phyloP scores from a whole-genome alignment of 2,113 vertebrate species.

The Grantiella picta region DNA sequence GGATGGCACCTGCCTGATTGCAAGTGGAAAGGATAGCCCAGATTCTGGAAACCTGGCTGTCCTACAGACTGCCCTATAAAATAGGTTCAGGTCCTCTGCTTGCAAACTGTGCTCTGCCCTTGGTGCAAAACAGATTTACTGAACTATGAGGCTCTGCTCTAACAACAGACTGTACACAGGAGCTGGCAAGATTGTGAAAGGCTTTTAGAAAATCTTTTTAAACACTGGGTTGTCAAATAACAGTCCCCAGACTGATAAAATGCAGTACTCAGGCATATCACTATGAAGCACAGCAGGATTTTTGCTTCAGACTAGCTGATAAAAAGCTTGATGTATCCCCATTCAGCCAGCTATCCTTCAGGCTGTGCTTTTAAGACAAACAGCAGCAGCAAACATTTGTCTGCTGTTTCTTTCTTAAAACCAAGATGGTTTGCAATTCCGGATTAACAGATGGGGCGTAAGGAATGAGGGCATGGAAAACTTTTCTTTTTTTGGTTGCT shows the following conservation, averaged over 20 bases:
- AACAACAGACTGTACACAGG: not conserved
- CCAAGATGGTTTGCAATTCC: not conserved
- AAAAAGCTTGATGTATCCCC: constrained; percentile 12
- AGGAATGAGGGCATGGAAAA: not conserved
- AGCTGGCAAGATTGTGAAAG: not conserved
- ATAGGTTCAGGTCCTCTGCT: not conserved
- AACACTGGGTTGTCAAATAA: constrained; percentile 8
- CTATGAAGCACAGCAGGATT: not conserved
- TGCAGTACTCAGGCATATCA: constrained; percentile 1
- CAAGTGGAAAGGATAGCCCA: not conserved
- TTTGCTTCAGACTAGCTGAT: constrained; percentile 28
- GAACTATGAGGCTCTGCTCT: not conserved
- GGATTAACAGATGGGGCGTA: not conserved
- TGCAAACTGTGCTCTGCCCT: not conserved
- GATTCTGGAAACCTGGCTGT: not conserved
- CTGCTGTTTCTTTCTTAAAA: constrained; percentile 28
- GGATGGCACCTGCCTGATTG: not conserved
- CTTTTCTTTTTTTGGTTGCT: not conserved
- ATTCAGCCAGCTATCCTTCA: not conserved
- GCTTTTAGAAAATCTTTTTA: not conserved
- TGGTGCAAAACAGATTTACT: not conserved
- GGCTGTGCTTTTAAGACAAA: constrained; percentile 47
- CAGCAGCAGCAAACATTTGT: constrained; percentile 19
- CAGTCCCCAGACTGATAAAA: constrained; percentile 23
- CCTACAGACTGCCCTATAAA: not conserved